Base-by-base conservation (phyloP, 2,113 vertebrate species). In the Tinamus guttatus region DNA sequence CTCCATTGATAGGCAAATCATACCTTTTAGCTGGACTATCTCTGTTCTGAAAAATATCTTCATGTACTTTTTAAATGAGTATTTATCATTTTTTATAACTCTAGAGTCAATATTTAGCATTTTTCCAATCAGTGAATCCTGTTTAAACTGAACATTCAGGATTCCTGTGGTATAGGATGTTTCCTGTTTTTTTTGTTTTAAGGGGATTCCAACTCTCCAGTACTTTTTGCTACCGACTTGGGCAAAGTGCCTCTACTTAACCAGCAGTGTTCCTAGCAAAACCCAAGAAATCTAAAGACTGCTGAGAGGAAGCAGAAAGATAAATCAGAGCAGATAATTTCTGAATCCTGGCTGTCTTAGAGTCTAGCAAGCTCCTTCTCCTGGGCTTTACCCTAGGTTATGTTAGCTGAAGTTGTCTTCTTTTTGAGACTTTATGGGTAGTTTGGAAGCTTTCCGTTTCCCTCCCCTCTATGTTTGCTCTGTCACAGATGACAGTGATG, bases 121-220 rank as follows among this genome's bases (percentile, higher is more conserved):
- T 95, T 94, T 93, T 81, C 45, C 45, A 85, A 90, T 67, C 77
- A 65, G 76, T 36, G 73, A 92, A 49, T 67, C 73, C 40, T 84
- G 51, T 86, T 83, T 69, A 88, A 93, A 88, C 54, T 14, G 73
- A 92, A 74, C 68, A 49, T 70, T 90, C 77, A 40, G 73, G 60
- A 92, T 94, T 96, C 89, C 80, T 94, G 91, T 90, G 91, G 86
- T 70, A 45, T 45, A 89, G 77, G 59, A 90, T 56, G 64, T 73
- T 95, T 95, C 96, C 91, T 80, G 68, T 59, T 96, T 94, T 92
- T 73, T 54, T 56, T 56, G 62, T 64, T 83, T 92, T 2, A 90
- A 32, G 38, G 47, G 21, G 60, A 52, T 64, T 52, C 64, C 76
- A 64, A 19, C 21, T 93, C 86, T 88, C 13, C 0, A 7, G 77